Conservation (phyloP, 2,888 invertebrate genomes). For the Zelleria hepariella region DNA sequence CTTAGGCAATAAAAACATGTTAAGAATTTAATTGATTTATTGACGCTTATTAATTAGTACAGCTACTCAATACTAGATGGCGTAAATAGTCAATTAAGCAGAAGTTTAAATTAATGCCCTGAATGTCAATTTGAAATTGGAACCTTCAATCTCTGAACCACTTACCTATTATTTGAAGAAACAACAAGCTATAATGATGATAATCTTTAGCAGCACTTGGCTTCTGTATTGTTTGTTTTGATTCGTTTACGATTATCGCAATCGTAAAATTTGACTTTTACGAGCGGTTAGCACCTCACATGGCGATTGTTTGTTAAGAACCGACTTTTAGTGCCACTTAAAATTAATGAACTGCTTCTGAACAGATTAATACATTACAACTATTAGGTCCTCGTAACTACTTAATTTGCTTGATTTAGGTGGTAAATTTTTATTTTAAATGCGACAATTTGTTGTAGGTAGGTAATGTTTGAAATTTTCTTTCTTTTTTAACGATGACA, state of each 20-base stretch:
- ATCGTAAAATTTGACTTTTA: conserved; percentile 63
- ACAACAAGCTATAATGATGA: too few relatives aligned
- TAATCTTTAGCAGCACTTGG: conserved; percentile 13
- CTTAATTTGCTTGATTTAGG: background rate
- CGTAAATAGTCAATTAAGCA: conserved; percentile 23
- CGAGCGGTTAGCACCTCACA: conserved; percentile 58
- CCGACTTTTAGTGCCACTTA: conserved; percentile 34
- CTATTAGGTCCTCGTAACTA: background rate
- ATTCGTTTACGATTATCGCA: conserved; percentile 59
- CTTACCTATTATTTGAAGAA: too few relatives aligned
- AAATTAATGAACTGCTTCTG: conserved; percentile 42
- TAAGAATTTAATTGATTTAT: conserved; percentile 14
- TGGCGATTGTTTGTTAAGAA: conserved; percentile 37
- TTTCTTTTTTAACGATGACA: too few relatives aligned
- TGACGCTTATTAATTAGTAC: conserved; percentile 12
- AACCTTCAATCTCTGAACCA: too few relatives aligned
- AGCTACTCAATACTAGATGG: conserved; percentile 45
- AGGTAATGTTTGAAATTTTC: too few relatives aligned
- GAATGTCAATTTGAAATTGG: too few relatives aligned
- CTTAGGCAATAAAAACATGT: background rate
- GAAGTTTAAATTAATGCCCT: too few relatives aligned
- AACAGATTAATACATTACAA: conserved; percentile 25
- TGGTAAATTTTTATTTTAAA: background rate
- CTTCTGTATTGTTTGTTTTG: conserved; percentile 70
- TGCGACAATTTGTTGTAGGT: background rate